Percentiles rank a stretch among this genome's conserved stretches.
phyloP scores from a whole-genome alignment of 2,113 vertebrate species.

The Marmota flaviventris region DNA sequence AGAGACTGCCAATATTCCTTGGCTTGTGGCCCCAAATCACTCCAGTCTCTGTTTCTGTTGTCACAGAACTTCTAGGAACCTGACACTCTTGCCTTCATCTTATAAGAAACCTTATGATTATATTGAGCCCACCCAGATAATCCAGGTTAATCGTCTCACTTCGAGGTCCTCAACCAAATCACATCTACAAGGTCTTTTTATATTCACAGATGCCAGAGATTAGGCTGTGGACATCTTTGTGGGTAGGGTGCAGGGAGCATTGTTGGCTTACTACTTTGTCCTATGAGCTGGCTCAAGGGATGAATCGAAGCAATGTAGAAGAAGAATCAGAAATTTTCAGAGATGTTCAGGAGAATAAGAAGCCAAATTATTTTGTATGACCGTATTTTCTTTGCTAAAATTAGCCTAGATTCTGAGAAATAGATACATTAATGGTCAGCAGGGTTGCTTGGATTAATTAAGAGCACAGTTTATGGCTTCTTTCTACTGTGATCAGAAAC shows the following conservation, averaged over 20 bases:
- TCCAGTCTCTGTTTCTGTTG: neutral
- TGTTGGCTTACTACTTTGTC: neutral
- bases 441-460: slow-evolving; percentile 11
- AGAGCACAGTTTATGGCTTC: neutral
- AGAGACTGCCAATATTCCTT: neutral
- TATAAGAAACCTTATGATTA: neutral
- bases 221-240: neutral
- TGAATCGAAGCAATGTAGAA: neutral
- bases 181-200: neutral
- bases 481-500: neutral
- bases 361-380: neutral
- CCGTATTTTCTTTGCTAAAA: slow-evolving; percentile 26
- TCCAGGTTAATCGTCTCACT: slow-evolving; percentile 6
- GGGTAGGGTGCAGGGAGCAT: neutral
- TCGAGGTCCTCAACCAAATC: neutral
- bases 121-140: neutral
- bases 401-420: neutral
- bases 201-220: neutral
- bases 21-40: neutral
- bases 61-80: neutral
- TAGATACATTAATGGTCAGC: neutral
- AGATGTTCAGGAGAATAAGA: neutral
- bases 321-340: neutral
- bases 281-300: neutral
- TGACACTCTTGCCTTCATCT: neutral